A percentile compares a stretch with the other conserved stretches of the same genome.
These are phyloP conservation scores for Meandrina meandrites DNA, from an alignment of 92 coral and sea anemone species.

Conservation along the genomic window DNA sequence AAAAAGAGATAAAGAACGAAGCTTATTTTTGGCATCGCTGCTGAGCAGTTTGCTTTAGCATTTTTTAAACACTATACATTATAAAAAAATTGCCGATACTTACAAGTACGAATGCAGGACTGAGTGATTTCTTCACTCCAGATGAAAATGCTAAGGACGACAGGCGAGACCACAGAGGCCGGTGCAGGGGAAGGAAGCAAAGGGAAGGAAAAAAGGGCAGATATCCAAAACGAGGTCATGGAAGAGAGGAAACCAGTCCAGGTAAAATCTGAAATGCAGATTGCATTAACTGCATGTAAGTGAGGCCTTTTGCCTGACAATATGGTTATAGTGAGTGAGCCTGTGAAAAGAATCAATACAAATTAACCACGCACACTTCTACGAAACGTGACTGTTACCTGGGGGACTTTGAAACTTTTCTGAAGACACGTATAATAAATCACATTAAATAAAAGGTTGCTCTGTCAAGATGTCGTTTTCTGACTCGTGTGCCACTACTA, in stretches of 20 bases:
- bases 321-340: background rate
- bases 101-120: background rate
- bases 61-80: too few relatives aligned
- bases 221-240: background rate
- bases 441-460: background rate
- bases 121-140: background rate
- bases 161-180: conserved; percentile 9
- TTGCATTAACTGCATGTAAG: too few relatives aligned
- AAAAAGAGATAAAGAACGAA: too few relatives aligned
- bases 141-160: background rate
- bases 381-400: background rate
- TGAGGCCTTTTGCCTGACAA: background rate
- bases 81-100: background rate
- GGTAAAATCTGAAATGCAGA: background rate
- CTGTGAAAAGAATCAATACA: background rate
- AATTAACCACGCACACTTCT: background rate
- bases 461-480: background rate
- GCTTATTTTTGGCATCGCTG: too few relatives aligned
- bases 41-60: too few relatives aligned
- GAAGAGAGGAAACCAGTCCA: background rate
- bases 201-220: background rate
- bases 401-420: background rate
- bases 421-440: background rate
- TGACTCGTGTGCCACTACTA: background rate
- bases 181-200: background rate